phyloP scores from a whole-genome alignment of 2,888 invertebrate species.

The Theodoxus fluviatilis region DNA sequence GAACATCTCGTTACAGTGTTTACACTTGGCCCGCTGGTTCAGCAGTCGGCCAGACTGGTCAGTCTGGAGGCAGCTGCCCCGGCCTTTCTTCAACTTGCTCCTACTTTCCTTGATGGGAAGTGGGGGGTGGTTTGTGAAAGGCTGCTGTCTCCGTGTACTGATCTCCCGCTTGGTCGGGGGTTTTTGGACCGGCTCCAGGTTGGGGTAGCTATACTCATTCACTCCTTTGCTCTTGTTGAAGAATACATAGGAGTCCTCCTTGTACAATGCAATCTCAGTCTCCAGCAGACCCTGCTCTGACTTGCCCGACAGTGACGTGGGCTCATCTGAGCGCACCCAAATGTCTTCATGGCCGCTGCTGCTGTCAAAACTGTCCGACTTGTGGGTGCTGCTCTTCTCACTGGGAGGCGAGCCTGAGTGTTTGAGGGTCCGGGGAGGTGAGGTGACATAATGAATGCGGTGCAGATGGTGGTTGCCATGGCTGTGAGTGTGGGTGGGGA shows the following conservation, averaged over 20 bases:
- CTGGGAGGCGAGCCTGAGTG: constrained; percentile 46
- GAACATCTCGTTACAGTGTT: constrained; percentile 72
- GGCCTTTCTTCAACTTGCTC: no score
- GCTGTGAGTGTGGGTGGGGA: constrained; percentile 44
- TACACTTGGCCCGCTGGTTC: constrained; percentile 63
- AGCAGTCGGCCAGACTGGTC: constrained; percentile 28
- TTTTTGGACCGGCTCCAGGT: constrained; percentile 67
- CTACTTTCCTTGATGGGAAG: constrained; percentile 30
- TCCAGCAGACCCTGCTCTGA: constrained; percentile 51
- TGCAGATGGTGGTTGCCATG: constrained; percentile 67
- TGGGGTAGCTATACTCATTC: constrained; percentile 84
- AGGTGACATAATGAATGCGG: constrained; percentile 72
- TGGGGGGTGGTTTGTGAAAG: constrained; percentile 36
- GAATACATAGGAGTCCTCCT: constrained; percentile 55
- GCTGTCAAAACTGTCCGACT: constrained; percentile 46
- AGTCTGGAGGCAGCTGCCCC: constrained; percentile 27
- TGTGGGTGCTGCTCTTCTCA: constrained; percentile 45
- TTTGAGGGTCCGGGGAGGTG: constrained; percentile 37
- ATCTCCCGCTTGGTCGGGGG: constrained; percentile 53
- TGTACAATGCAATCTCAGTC: constrained; percentile 40
- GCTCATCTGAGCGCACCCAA: constrained; percentile 54
- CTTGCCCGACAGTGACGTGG: constrained; percentile 48
- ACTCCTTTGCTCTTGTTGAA: constrained; percentile 48
- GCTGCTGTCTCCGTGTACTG: constrained; percentile 46
- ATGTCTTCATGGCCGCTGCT: constrained; percentile 51